Evolutionary conservation across 2,113 vertebrate species (phyloP).

Genomic region (Carlito syrichta): DNA sequence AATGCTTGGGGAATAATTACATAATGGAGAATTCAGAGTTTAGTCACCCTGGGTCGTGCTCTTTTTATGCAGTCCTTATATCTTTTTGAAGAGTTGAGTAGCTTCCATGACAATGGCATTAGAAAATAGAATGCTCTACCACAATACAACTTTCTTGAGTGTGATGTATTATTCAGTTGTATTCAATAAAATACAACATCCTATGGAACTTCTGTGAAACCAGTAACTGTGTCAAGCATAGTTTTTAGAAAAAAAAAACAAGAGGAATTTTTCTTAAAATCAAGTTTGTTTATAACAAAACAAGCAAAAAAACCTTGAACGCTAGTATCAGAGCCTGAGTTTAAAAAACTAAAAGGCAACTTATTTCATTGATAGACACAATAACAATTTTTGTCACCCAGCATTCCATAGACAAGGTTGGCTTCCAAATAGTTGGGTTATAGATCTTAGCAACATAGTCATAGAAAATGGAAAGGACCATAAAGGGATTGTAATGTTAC

Average conservation of each 20-base stretch:
- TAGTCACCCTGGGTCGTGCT: background rate
- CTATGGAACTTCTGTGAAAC: background rate
- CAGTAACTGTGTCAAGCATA: background rate
- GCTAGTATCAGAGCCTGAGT: background rate
- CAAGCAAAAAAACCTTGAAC: background rate
- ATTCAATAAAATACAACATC: background rate
- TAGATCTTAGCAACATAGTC: background rate
- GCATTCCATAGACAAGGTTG: background rate
- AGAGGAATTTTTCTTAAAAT: background rate
- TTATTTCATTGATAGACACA: too few relatives aligned
- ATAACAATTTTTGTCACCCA: too few relatives aligned
- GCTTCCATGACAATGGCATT: background rate
- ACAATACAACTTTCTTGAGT: background rate
- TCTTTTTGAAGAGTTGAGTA: background rate
- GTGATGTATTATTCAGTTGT: background rate
- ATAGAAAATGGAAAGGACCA: background rate
- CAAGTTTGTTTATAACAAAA: background rate
- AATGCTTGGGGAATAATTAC: background rate
- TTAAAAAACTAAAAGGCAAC: background rate
- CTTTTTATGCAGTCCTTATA: background rate
- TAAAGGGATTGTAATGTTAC: background rate
- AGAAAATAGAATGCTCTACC: background rate
- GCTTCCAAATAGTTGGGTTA: background rate
- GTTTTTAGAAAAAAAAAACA: background rate
- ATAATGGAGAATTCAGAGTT: background rate